Base-by-base conservation (phyloP, 1,140 invertebrate species). In the Drosophila kohkoa region DNA sequence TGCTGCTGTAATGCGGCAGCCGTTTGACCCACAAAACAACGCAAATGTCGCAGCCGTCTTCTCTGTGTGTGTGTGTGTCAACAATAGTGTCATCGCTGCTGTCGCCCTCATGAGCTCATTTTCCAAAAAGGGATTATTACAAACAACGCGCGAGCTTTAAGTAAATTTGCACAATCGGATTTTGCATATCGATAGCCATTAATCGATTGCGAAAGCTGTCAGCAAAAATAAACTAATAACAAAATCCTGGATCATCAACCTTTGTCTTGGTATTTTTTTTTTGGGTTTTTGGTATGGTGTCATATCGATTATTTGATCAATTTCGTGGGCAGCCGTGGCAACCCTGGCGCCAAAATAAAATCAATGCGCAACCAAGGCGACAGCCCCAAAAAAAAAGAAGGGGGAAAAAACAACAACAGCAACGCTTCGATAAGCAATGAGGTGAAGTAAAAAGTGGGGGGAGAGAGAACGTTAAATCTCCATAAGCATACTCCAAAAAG, bases 11-110 rank as follows among this genome's bases (percentile, higher is more conserved):
- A 48, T 54, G 67, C 82, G 70, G 76, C 68, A 71, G 64, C 55
- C 54, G 64, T 78, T 88, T 88, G 83, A 87, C 83, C 80, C 79
- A 87, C 76, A 82, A 79, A 82, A 54, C 46, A 41, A 38, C 20
- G 59, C 52, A 85, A 85, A 81, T 81, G 66, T 69, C 77, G 74
- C 77, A 77, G 54, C 38, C 5, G 25, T 51, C 48, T 28, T 4
- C 11, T 20, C 20, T 59, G 30, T 32, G 38, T 28, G n/a, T 71
- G 20, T 46, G 69, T 72, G 51, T 66, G 52, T 69, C 66, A 69
- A 69, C 57, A 69, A 62, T 62, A 69, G 7, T 52, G 54, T 69
- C 67, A 69, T 69, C 67, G 20, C 48, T 6, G 15, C 2, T 30
- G 45, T n/a, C 25, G 51, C n/a, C 38, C n/a, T 38, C 43, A 52